Evolutionary conservation across 2,113 vertebrate genomes (phyloP).

Genomic region (Pholis gunnellus): DNA sequence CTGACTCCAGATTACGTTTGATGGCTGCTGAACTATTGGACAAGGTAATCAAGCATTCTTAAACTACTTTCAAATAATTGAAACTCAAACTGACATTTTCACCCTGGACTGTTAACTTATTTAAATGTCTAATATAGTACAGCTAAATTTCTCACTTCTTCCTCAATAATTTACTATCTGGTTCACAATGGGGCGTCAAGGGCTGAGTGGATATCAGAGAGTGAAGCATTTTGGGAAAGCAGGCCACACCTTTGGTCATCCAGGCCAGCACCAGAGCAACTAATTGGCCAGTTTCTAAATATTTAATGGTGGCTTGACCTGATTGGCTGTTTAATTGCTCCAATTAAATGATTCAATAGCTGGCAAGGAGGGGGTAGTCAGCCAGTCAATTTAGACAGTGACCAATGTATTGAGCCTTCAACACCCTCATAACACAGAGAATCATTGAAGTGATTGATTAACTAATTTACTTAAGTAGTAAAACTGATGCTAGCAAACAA

Average conservation of each 20-base stretch:
- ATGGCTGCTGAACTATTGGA: constrained; percentile 40
- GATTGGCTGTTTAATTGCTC: constrained; percentile 80
- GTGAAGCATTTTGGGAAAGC: constrained; percentile 56
- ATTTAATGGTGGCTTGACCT: constrained; percentile 77
- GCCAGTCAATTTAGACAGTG: constrained; percentile 56
- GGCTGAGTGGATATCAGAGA: constrained; percentile 72
- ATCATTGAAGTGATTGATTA: constrained; percentile 62
- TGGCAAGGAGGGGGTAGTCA: constrained; percentile 47
- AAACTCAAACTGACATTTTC: constrained; percentile 65
- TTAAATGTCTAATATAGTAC: constrained; percentile 71
- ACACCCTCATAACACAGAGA: constrained; percentile 39
- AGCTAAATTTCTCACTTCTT: constrained; percentile 60
- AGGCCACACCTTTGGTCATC: constrained; percentile 61
- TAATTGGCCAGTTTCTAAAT: constrained; percentile 80
- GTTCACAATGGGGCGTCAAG: constrained; percentile 63
- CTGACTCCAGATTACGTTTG: constrained; percentile 14
- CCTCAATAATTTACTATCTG: constrained; percentile 73
- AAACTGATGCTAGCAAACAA: constrained; percentile 23
- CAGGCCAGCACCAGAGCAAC: constrained; percentile 62
- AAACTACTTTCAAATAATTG: constrained; percentile 54
- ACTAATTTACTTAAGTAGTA: constrained; percentile 44
- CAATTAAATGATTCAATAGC: constrained; percentile 82
- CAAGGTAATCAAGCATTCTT: constrained; percentile 52
- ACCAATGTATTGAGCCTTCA: constrained; percentile 64
- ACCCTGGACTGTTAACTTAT: constrained; percentile 69